Conservation (phyloP, 2,797 vertebrate species). For the Brotula barbata region DNA sequence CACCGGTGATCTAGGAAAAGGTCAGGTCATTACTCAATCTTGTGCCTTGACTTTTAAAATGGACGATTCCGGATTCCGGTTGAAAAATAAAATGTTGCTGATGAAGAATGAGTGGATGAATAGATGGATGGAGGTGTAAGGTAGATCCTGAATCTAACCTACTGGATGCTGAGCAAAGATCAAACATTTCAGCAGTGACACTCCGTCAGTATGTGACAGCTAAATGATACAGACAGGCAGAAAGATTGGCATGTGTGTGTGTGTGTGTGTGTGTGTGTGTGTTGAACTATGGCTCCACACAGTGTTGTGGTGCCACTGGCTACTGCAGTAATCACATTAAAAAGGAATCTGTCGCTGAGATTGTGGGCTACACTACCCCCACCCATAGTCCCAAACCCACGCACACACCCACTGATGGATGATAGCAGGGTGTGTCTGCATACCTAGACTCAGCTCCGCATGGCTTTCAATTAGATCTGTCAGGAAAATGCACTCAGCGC, state of each 20-base stretch:
- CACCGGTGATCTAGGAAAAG: slow-evolving; percentile 27
- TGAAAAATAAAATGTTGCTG: slow-evolving; percentile 19
- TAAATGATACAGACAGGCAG: slow-evolving; percentile 47
- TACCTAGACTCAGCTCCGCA: slow-evolving; percentile 42
- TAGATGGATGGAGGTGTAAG: slow-evolving; percentile 10
- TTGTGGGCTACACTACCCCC: slow-evolving; percentile 23
- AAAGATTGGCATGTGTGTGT: slow-evolving; percentile 5
- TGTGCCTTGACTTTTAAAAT: slow-evolving; percentile 31
- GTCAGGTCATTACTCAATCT: slow-evolving; percentile 46
- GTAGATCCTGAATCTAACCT: neutral
- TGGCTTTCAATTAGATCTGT: slow-evolving; percentile 66
- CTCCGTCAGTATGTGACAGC: slow-evolving; percentile 32
- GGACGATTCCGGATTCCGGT: slow-evolving; percentile 9
- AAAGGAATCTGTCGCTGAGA: slow-evolving; percentile 52
- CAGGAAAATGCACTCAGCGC: slow-evolving; percentile 47
- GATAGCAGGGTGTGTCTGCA: slow-evolving; percentile 54
- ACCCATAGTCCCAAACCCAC: neutral
- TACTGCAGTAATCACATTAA: slow-evolving; percentile 58
- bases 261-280: slow-evolving; percentile 10
- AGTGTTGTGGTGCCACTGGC: slow-evolving; percentile 31
- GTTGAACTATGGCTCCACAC: slow-evolving; percentile 33
- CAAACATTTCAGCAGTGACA: slow-evolving; percentile 29
- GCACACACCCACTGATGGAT: slow-evolving; percentile 47
- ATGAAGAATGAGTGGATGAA: slow-evolving; percentile 28
- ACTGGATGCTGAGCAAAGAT: neutral